Conservation (phyloP, 1,140 invertebrate genomes). For the Hirudo medicinalis region DNA sequence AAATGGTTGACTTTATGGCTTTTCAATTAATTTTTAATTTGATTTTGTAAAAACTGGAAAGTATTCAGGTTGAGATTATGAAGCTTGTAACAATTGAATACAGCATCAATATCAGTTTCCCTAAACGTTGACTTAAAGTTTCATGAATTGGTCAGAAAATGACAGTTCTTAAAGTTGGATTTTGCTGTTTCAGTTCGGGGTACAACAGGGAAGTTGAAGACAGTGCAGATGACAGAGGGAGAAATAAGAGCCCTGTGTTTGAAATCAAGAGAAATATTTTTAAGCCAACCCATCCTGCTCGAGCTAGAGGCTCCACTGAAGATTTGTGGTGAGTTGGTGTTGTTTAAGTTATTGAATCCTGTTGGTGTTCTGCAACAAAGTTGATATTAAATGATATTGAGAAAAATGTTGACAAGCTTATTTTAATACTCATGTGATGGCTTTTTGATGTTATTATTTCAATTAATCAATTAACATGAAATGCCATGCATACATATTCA, state of each 20-base stretch:
- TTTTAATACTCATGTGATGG: too few species aligned
- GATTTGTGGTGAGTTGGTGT: conserved; percentile 69
- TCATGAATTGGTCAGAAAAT: not conserved
- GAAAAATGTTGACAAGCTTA: too few species aligned
- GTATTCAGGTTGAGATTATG: too few species aligned
- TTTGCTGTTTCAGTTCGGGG: not conserved
- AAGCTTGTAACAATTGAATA: not conserved
- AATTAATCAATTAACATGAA: too few species aligned
- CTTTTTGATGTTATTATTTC: too few species aligned
- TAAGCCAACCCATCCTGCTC: conserved; percentile 93
- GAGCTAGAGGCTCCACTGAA: conserved; percentile 97
- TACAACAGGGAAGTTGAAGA: conserved; percentile 30
- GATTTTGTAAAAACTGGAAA: too few species aligned
- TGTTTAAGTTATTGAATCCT: too few species aligned
- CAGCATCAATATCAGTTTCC: not conserved
- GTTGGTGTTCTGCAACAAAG: too few species aligned
- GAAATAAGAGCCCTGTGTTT: conserved; percentile 46
- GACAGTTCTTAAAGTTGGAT: not conserved
- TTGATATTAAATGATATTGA: too few species aligned
- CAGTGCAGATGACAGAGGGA: conserved; percentile 46
- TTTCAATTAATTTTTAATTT: too few species aligned
- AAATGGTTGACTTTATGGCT: too few species aligned
- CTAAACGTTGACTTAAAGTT: not conserved
- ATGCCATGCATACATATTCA: too few species aligned
- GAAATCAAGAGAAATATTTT: conserved; percentile 82